Evolutionary conservation across 1,140 invertebrate species (phyloP), one percentile per base, ranked within the genome.

Genomic region (Lepidostoma basale): DNA sequence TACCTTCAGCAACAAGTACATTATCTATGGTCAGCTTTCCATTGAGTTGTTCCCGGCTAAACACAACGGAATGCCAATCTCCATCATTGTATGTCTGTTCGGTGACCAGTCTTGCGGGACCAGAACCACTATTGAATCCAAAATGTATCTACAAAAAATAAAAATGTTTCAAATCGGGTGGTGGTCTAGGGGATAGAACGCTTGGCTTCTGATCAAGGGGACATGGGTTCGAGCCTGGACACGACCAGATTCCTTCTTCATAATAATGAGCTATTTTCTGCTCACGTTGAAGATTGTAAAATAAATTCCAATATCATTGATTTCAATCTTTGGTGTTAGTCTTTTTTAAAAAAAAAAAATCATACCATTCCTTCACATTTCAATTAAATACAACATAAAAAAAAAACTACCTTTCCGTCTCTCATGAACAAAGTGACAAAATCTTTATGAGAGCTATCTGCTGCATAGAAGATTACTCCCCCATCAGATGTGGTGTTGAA

Each of bases 401-500:
- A 12, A 1, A 36, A 36, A 3, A 4, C n/a, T 84, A 94, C 90
- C 76, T 86, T 85, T 42, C 95, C 95, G 39, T 92, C 86, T 45
- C 88, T 85, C 76, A 99, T 83, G 74, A 90, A 95, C 0, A 98
- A 75, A 5, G 91, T 89, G 2, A 97, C 85, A 75, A 92, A 92
- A 76, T 98, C 92, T 25, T 82, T 83, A 14, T 91, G 88, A 5
- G 81, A 78, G 45, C 79, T 77, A 67, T 92, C 88, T 0, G 89
- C 80, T 0, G 89, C 88, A 78, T 96, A 98, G 78, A 98, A 92
- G 30, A 96, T 85, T 0, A 89, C 77, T 1, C 98, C 84, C 40
- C 97, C 97, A 73, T 94, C 87, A 47, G 87, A 84, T 30, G 82
- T 85, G 0, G 96, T 97, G 72, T 91, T 91, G 77, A 99, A 89